phyloP scores from a whole-genome alignment of 2,113 vertebrate genomes.

The Chloebia gouldiae region DNA sequence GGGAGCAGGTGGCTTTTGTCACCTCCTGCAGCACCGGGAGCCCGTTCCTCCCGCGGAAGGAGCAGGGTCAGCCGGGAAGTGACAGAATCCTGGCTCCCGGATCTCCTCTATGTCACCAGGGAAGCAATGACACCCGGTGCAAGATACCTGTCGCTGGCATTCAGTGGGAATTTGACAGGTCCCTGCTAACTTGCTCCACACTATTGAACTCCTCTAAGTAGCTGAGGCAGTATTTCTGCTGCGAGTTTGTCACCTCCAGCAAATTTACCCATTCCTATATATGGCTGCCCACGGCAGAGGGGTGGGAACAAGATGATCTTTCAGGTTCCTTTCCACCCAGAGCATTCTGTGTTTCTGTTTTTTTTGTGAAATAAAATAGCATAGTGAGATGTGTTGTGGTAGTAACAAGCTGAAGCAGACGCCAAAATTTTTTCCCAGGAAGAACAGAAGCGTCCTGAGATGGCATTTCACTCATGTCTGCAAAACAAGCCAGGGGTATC shows the following conservation, averaged over 20 bases:
- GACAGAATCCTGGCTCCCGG: not conserved
- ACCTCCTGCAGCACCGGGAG: not conserved
- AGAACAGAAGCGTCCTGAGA: not conserved
- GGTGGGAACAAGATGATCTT: accelerated
- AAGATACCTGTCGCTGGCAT: accelerated
- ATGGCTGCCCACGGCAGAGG: not conserved
- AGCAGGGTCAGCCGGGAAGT: not conserved
- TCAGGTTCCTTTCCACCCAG: not conserved
- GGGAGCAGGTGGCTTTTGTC: not conserved
- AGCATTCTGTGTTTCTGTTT: not conserved
- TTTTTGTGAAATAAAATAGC: not conserved
- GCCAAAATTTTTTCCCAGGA: not conserved
- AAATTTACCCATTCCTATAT: not conserved
- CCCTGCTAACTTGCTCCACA: not conserved
- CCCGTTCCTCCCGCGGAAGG: accelerated
- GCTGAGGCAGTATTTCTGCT: not conserved
- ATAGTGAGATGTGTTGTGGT: not conserved
- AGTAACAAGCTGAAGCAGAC: not conserved
- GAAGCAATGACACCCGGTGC: too few species aligned
- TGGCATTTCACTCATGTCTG: not conserved
- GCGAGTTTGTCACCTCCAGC: not conserved
- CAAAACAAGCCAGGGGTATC: not conserved
- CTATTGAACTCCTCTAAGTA: not conserved
- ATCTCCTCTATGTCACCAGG: not conserved
- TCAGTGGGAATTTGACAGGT: accelerated